These are phyloP conservation scores for Empis livida DNA, from an alignment of 2,888 invertebrate species.

Conservation along the genomic window DNA sequence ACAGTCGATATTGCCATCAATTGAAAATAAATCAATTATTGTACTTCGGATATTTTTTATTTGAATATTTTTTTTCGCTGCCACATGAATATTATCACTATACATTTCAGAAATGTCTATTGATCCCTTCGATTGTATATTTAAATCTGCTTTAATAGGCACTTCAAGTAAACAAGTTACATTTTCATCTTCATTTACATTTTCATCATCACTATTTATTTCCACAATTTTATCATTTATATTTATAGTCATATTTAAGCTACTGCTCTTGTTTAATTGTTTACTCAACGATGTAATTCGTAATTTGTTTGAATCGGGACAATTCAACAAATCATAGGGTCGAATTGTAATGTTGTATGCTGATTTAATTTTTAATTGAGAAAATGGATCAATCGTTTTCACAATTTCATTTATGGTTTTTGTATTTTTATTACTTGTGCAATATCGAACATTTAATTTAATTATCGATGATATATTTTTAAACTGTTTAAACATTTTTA, in stretches of 20 bases:
- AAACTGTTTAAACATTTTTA: too few species aligned
- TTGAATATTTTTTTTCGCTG: slow-evolving; percentile 17
- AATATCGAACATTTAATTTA: too few species aligned
- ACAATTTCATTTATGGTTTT: not conserved
- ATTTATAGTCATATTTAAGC: slow-evolving; percentile 3
- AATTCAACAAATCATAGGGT: slow-evolving; percentile 12
- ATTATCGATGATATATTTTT: too few species aligned
- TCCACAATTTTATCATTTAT: slow-evolving; percentile 4
- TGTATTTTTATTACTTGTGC: too few species aligned
- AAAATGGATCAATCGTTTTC: slow-evolving; percentile 9
- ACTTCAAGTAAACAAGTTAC: slow-evolving; percentile 19
- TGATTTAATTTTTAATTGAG: slow-evolving; percentile 10
- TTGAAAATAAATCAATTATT: slow-evolving; percentile 19
- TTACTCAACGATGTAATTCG: slow-evolving; percentile 2
- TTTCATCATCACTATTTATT: not conserved
- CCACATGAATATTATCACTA: slow-evolving; percentile 21
- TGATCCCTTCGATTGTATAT: slow-evolving; percentile 17
- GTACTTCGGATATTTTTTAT: slow-evolving; percentile 25
- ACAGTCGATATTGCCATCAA: slow-evolving; percentile 25
- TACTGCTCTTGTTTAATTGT: not conserved
- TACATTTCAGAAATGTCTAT: slow-evolving; percentile 22
- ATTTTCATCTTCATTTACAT: slow-evolving; percentile 10
- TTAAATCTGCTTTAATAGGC: slow-evolving; percentile 25
- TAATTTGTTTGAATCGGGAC: slow-evolving; percentile 10
- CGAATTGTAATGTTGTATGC: slow-evolving; percentile 4